Conservation (phyloP, 2,888 invertebrate species). For the Geotrupes spiniger region DNA sequence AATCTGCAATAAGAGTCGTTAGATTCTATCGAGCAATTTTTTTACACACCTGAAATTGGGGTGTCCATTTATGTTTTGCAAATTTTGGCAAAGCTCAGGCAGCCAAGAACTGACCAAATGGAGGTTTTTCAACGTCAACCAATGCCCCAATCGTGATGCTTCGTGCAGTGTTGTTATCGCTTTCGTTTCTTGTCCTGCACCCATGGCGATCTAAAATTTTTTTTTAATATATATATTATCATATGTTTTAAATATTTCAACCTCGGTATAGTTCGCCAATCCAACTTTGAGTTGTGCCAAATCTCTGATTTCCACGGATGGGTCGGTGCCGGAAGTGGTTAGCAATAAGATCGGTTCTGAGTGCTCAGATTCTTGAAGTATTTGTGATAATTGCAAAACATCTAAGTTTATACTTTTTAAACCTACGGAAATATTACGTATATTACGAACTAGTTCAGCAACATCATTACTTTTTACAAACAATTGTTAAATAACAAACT, state of each 20-base stretch:
- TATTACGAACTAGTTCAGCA: no score
- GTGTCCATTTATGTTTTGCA: conserved; percentile 52
- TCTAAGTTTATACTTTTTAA: conserved; percentile 40
- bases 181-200: conserved; percentile 71
- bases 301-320: conserved; percentile 74
- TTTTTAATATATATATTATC: not conserved
- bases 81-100: conserved; percentile 64
- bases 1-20: conserved; percentile 50
- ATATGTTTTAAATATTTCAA: conserved; percentile 32
- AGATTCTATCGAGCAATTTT: not conserved
- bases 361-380: conserved; percentile 56
- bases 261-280: conserved; percentile 58
- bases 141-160: conserved; percentile 63
- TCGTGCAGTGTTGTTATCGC: conserved; percentile 60
- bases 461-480: conserved; percentile 9
- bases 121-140: conserved; percentile 79
- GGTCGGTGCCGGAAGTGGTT: conserved; percentile 87
- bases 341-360: conserved; percentile 79
- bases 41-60: conserved; percentile 53
- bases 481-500: no score
- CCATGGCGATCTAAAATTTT: conserved; percentile 72
- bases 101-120: conserved; percentile 75
- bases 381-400: conserved; percentile 46
- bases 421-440: conserved; percentile 21
- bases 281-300: conserved; percentile 56